Evolutionary conservation across 2,888 invertebrate genomes (phyloP).

Genomic region (Rhagonycha lutea): DNA sequence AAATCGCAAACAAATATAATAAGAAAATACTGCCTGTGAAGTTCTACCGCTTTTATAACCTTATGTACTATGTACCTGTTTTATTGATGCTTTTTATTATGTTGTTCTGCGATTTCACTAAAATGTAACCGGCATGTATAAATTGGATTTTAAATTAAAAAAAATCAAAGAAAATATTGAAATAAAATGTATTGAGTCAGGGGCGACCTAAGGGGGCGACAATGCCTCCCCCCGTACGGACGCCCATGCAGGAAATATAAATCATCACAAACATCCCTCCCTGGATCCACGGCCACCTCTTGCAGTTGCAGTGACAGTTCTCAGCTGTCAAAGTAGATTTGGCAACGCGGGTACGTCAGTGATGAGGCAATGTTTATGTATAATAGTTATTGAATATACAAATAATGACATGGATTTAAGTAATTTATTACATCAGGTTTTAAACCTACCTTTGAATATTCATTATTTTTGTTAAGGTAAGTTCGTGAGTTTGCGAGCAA

Average conservation of each 20-base stretch:
- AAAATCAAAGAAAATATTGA: not conserved
- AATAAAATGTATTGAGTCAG: no score
- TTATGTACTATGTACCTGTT: no score
- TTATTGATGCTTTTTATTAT: no score
- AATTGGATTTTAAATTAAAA: no score
- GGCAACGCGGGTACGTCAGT: not conserved
- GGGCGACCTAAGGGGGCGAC: no score
- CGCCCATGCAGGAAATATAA: not conserved
- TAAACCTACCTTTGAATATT: not conserved
- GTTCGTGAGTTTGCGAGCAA: not conserved
- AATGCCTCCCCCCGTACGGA: not conserved
- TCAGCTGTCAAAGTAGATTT: not conserved
- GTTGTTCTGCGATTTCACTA: no score
- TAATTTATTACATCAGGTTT: not conserved
- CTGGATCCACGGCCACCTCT: not conserved
- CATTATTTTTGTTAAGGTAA: not conserved
- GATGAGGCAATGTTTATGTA: not conserved
- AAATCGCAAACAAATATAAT: no score
- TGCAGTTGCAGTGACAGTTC: not conserved
- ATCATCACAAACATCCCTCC: no score
- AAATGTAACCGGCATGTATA: no score
- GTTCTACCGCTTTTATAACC: no score
- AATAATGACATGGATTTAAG: not conserved
- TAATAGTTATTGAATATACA: slow-evolving; percentile 2
- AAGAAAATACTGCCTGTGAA: no score